Conservation (phyloP, 30 jellyfish, hydroid and myxozoan genomes). For the Mastigias papua region DNA sequence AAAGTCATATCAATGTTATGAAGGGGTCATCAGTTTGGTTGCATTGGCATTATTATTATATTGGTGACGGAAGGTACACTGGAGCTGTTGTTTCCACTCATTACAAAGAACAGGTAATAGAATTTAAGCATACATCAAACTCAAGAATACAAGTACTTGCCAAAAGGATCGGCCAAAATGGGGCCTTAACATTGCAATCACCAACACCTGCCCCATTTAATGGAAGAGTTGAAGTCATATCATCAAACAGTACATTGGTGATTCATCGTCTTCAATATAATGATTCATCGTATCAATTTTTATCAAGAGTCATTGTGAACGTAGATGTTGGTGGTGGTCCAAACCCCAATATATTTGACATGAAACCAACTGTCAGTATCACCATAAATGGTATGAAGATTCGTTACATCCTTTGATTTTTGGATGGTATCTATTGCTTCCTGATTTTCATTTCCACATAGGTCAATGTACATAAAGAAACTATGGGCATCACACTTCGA, state of each 20-base stretch:
- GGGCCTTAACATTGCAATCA: not conserved
- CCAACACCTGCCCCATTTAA: slow-evolving; percentile 5
- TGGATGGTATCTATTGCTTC: too few relatives aligned
- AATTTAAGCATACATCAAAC: not conserved
- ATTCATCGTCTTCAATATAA: slow-evolving; percentile 1
- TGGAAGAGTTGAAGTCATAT: slow-evolving; percentile 36
- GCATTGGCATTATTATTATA: not conserved
- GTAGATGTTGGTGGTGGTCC: not conserved
- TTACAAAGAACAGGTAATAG: not conserved
- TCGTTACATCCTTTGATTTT: not conserved
- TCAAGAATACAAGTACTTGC: not conserved
- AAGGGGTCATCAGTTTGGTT: not conserved
- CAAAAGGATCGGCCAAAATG: not conserved
- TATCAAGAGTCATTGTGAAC: not conserved
- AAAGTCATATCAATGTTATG: not conserved
- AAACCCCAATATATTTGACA: not conserved
- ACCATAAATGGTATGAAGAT: slow-evolving; percentile 25
- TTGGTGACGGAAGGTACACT: not conserved
- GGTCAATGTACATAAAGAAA: too few relatives aligned
- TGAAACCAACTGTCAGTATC: slow-evolving; percentile 3
- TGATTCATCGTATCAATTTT: not conserved
- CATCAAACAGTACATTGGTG: slow-evolving; percentile 41
- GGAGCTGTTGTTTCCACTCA: not conserved
- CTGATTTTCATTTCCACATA: too few relatives aligned
- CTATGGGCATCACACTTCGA: too few relatives aligned